These are phyloP conservation scores for Octonoba sinensis DNA, from an alignment of 2,888 invertebrate species.

Conservation along the genomic window DNA sequence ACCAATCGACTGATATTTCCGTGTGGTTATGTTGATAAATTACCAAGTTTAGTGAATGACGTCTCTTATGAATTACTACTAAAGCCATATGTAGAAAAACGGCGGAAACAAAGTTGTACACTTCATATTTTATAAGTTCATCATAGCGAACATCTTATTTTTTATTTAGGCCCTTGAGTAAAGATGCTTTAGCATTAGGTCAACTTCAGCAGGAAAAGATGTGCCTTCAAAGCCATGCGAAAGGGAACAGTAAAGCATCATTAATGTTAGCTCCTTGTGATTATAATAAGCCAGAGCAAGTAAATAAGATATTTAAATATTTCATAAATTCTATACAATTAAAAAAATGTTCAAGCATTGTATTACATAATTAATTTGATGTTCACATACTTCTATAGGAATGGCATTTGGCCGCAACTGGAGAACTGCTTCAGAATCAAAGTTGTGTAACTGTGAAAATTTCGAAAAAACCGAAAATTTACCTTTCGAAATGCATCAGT, in stretches of 20 bases:
- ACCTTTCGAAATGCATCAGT: conserved; percentile 42
- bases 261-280: conserved; percentile 27
- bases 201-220: conserved; percentile 80
- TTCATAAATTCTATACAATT: not conserved
- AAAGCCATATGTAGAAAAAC: too few relatives aligned
- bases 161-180: conserved; percentile 70
- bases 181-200: conserved; percentile 78
- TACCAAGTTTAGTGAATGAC: too few relatives aligned
- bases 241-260: conserved; percentile 11
- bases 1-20: too few relatives aligned
- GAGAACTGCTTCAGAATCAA: conserved; percentile 58
- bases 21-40: too few relatives aligned
- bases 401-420: conserved; percentile 63
- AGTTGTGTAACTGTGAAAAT: conserved; percentile 54
- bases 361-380: not conserved
- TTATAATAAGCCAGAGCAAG: conserved; percentile 32
- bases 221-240: conserved; percentile 34
- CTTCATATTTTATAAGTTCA: too few relatives aligned
- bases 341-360: not conserved
- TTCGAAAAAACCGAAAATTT: conserved; percentile 27
- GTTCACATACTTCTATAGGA: conserved; percentile 41
- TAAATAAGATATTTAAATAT: not conserved
- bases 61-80: too few relatives aligned
- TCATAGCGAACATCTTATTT: too few relatives aligned
- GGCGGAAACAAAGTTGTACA: too few relatives aligned